Conservation (phyloP, 2,888 invertebrate genomes). For the Gonocerus acuteangulatus region DNA sequence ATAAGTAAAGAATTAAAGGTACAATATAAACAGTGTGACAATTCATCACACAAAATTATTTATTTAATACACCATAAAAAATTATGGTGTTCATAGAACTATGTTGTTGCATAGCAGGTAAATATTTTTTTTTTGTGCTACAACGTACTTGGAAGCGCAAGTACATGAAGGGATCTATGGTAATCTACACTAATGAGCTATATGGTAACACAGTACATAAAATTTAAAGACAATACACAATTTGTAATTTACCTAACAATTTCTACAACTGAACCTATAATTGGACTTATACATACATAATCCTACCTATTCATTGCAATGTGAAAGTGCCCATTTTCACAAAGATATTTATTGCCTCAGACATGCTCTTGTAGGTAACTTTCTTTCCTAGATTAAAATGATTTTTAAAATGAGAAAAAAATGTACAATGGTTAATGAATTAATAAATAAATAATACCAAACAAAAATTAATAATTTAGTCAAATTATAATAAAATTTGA, state of each 20-base stretch:
- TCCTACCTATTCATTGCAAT: conserved; percentile 32
- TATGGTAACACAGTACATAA: conserved; percentile 35
- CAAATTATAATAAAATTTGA: neutral
- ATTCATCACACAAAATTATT: conserved; percentile 20
- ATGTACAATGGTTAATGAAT: neutral
- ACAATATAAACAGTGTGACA: conserved; percentile 21
- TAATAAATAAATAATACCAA: neutral
- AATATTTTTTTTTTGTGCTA: conserved; percentile 30
- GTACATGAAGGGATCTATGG: conserved; percentile 33
- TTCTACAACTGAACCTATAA: conserved; percentile 34
- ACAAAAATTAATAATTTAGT: neutral
- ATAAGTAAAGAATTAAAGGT: conserved; percentile 28
- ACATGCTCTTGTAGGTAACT: conserved; percentile 34
- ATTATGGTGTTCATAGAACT: conserved; percentile 26
- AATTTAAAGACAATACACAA: conserved; percentile 34
- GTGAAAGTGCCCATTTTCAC: conserved; percentile 34
- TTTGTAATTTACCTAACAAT: conserved; percentile 32
- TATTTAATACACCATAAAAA: conserved; percentile 16
- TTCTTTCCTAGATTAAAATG: conserved; percentile 28
- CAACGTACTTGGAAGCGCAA: conserved; percentile 38
- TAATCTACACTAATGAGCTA: conserved; percentile 33
- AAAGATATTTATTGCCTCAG: conserved; percentile 35
- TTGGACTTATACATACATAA: conserved; percentile 33
- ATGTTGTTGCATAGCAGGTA: conserved; percentile 30
- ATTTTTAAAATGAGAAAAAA: neutral